Percentiles rank a stretch among this genome's conserved stretches.
These are phyloP conservation scores for Gryllus bimaculatus DNA, from an alignment of 1,140 invertebrate genomes.

Conservation along the genomic window DNA sequence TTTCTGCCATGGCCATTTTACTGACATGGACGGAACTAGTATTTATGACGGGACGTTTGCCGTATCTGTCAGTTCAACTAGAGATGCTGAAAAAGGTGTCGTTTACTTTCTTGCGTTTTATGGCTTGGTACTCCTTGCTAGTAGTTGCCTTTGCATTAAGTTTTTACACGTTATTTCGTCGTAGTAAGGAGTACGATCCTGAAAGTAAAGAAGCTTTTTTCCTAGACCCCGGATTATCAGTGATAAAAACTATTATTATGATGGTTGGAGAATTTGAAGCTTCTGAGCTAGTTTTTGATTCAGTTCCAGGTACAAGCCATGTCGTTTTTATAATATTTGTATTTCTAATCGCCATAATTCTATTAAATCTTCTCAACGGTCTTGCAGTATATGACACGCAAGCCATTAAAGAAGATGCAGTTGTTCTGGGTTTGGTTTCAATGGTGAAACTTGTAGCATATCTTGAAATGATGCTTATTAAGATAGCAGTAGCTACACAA, in stretches of 20 bases:
- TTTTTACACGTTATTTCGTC: constrained; percentile 61
- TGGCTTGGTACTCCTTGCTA: constrained; percentile 66
- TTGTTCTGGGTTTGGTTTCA: constrained; percentile 47
- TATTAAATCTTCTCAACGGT: constrained; percentile 72
- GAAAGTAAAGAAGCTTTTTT: constrained; percentile 35
- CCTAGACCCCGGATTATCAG: constrained; percentile 47
- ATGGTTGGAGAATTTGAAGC: constrained; percentile 74
- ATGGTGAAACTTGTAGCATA: constrained; percentile 13
- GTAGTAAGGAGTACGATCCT: constrained; percentile 14
- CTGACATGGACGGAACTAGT: constrained; percentile 64
- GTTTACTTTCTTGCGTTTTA: constrained; percentile 65
- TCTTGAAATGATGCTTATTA: constrained; percentile 15
- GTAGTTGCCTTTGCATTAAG: constrained; percentile 71
- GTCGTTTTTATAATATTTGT: constrained; percentile 67
- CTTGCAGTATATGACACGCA: constrained; percentile 70
- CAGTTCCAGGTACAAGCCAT: constrained; percentile 54
- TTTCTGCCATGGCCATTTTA: constrained; percentile 55
- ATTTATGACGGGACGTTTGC: constrained; percentile 63
- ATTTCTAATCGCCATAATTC: constrained; percentile 66
- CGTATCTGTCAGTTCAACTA: constrained; percentile 59
- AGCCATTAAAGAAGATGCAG: constrained; percentile 62
- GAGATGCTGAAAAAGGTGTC: constrained; percentile 69
- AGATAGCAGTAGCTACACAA: background rate
- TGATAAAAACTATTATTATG: constrained; percentile 76
- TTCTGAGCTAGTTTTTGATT: constrained; percentile 57